These are phyloP conservation scores for Drosophila willistoni DNA, from an alignment of 1,140 invertebrate species.

Conservation along the genomic window DNA sequence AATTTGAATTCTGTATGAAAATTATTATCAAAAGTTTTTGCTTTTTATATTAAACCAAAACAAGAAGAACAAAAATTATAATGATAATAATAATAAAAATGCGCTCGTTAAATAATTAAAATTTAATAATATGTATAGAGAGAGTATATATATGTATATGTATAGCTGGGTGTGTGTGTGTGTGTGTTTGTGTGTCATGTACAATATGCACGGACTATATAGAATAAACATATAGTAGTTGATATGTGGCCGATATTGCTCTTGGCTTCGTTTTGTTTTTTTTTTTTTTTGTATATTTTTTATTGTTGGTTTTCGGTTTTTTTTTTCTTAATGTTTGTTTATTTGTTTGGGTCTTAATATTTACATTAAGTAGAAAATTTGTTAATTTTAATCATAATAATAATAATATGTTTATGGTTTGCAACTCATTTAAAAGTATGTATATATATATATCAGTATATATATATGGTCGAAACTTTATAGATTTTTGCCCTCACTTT, in stretches of 20 bases:
- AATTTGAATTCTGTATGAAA: background rate
- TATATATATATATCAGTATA: conserved; percentile 15
- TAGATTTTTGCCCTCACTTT: conserved; percentile 16
- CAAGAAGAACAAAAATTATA: conserved; percentile 17
- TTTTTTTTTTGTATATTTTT: background rate
- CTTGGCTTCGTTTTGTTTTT: conserved; percentile 30
- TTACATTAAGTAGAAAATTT: conserved; percentile 77
- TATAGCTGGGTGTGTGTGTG: conserved; percentile 32
- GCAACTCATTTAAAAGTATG: conserved; percentile 17
- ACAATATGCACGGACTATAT: conserved; percentile 60
- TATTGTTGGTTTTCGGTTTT: background rate
- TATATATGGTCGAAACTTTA: background rate
- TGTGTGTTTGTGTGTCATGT: conserved; percentile 24
- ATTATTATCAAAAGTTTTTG: background rate
- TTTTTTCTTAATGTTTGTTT: conserved; percentile 16
- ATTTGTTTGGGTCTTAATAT: conserved; percentile 64
- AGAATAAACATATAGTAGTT: conserved; percentile 59
- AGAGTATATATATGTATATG: conserved; percentile 13
- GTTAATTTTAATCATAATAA: conserved; percentile 52
- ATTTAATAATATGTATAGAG: conserved; percentile 37
- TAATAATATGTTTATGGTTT: conserved; percentile 39
- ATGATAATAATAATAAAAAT: conserved; percentile 34
- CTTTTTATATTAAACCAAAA: too few species aligned
- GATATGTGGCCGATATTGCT: conserved; percentile 70
- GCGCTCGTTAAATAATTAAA: conserved; percentile 37